phyloP scores from a whole-genome alignment of 2,113 vertebrate genomes.

The Myiagra hebetior region DNA sequence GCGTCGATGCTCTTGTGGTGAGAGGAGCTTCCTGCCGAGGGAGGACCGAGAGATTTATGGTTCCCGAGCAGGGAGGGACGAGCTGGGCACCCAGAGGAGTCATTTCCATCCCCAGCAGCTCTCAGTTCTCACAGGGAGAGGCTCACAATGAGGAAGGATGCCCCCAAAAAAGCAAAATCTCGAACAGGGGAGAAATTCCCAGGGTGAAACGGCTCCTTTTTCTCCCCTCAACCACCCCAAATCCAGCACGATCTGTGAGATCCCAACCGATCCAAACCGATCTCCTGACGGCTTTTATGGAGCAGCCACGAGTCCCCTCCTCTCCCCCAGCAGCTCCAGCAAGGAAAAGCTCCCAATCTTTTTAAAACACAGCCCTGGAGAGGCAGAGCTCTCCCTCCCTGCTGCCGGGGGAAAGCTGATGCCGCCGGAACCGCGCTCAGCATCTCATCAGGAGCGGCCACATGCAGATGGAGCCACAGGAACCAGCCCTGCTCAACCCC shows the following conservation, averaged over 20 bases:
- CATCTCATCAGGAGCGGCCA: background rate
- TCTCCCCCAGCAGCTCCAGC: background rate
- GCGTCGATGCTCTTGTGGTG: background rate
- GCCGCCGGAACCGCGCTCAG: rapidly evolving
- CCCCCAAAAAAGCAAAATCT: background rate
- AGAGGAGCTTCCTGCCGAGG: background rate
- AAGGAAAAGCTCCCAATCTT: background rate
- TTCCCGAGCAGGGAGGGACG: background rate
- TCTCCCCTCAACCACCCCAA: rapidly evolving
- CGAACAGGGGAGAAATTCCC: rapidly evolving
- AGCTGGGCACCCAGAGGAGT: rapidly evolving
- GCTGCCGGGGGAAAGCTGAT: background rate
- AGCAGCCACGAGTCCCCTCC: background rate
- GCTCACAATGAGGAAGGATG: background rate
- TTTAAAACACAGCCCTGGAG: rapidly evolving
- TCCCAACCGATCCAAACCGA: rapidly evolving
- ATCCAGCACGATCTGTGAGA: rapidly evolving
- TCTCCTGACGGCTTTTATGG: rapidly evolving
- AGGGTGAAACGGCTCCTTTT: background rate
- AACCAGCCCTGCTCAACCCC: background rate
- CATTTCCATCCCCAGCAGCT: rapidly evolving
- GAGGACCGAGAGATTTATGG: background rate
- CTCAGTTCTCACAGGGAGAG: background rate
- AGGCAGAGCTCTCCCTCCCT: background rate
- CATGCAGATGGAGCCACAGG: background rate